Conservation (phyloP, 2,888 invertebrate genomes). For the Harpagoxenus sublaevis region DNA sequence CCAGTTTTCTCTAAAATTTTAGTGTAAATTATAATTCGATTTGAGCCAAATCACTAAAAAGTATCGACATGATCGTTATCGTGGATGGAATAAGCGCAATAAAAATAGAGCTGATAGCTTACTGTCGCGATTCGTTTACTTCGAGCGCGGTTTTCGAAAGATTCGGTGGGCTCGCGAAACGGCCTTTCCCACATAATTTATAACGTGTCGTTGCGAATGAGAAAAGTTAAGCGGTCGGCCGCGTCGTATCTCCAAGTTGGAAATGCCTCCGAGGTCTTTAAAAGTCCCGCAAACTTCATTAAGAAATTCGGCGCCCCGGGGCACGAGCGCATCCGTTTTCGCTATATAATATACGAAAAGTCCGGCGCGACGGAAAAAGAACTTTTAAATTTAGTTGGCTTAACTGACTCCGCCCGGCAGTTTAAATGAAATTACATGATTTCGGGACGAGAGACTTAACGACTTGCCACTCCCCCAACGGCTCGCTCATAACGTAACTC, state of each 20-base stretch:
- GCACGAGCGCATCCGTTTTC: slow-evolving; percentile 49
- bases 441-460: slow-evolving; percentile 36
- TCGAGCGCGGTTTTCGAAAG: not conserved
- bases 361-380: slow-evolving; percentile 53
- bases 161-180: not conserved
- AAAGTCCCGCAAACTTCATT: slow-evolving; percentile 62
- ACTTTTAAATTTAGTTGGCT: slow-evolving; percentile 61
- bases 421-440: slow-evolving; percentile 53
- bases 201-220: slow-evolving; percentile 53
- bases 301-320: slow-evolving; percentile 60
- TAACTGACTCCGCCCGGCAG: slow-evolving; percentile 56
- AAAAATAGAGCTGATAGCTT: slow-evolving; percentile 9
- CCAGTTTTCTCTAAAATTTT: not conserved
- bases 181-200: slow-evolving; percentile 31
- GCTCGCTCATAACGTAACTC: slow-evolving; percentile 42
- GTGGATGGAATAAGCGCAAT: not conserved
- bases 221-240: slow-evolving; percentile 58
- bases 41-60: not conserved
- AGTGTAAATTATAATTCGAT: not conserved
- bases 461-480: slow-evolving; percentile 31
- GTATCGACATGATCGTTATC: not conserved
- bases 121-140: slow-evolving; percentile 19
- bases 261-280: slow-evolving; percentile 54
- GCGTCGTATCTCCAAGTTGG: slow-evolving; percentile 52
- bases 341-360: slow-evolving; percentile 60